phyloP scores from a whole-genome alignment of 2,113 vertebrate genomes.

The Notothenia rossii region DNA sequence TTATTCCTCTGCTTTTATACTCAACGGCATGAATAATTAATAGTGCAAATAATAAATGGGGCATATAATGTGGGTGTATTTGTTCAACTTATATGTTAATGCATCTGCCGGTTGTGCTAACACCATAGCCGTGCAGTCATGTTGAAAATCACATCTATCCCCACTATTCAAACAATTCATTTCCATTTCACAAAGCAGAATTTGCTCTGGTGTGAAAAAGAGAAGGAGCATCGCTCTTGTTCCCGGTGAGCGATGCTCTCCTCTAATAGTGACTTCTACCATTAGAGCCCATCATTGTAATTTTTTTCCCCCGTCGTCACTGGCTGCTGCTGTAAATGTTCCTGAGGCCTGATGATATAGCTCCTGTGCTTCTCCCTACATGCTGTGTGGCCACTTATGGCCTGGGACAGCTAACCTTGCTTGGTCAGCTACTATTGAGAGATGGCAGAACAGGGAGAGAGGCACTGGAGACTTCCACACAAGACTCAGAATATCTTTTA shows the following conservation, averaged over 20 bases:
- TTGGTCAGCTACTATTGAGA: slow-evolving; percentile 39
- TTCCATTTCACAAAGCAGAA: slow-evolving; percentile 26
- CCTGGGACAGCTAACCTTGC: slow-evolving; percentile 49
- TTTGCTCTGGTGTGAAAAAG: slow-evolving; percentile 4
- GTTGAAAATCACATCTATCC: background rate
- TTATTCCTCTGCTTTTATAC: background rate
- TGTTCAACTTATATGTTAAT: background rate
- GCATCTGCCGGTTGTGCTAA: slow-evolving; percentile 9
- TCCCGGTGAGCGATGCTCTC: background rate
- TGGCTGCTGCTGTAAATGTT: slow-evolving; percentile 14
- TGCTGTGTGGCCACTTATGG: slow-evolving; percentile 45
- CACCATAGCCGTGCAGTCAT: background rate
- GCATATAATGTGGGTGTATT: background rate
- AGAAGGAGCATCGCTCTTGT: slow-evolving; percentile 1
- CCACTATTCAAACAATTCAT: slow-evolving; percentile 4
- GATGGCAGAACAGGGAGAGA: slow-evolving; percentile 27
- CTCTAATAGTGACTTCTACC: slow-evolving; percentile 28
- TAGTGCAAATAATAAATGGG: background rate
- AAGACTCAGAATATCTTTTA: slow-evolving; percentile 35
- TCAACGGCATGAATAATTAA: slow-evolving; percentile 4
- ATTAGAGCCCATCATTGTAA: slow-evolving; percentile 16
- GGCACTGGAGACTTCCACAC: slow-evolving; percentile 41
- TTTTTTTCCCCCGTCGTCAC: background rate
- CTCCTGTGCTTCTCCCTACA: background rate
- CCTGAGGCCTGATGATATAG: slow-evolving; percentile 25